Conservation (phyloP, 1,140 invertebrate genomes). For the Atta colombica region DNA sequence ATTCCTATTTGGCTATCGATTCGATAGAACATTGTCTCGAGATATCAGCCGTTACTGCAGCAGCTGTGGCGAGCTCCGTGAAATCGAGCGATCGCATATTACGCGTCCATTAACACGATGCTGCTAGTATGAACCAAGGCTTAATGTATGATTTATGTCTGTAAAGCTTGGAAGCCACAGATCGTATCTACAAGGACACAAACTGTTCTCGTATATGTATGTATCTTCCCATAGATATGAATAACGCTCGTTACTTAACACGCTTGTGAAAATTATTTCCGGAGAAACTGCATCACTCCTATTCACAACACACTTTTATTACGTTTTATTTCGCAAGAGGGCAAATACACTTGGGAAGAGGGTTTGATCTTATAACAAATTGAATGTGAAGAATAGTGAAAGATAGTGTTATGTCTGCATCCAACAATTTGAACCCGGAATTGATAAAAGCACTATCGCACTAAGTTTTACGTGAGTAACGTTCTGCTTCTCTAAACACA, state of each 20-base stretch:
- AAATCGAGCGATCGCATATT: conserved; percentile 73
- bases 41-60: conserved; percentile 66
- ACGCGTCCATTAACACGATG: conserved; percentile 71
- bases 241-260: conserved; percentile 26
- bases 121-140: conserved; percentile 60
- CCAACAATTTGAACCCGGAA: background rate
- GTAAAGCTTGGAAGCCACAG: conserved; percentile 66
- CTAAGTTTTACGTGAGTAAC: background rate
- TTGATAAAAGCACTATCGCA: background rate
- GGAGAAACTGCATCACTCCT: conserved; percentile 55
- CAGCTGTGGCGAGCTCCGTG: conserved; percentile 64
- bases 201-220: conserved; percentile 2
- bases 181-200: conserved; percentile 54
- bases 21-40: conserved; percentile 55
- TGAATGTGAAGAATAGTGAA: background rate
- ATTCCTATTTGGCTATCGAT: conserved; percentile 62
- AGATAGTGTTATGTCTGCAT: background rate
- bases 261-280: conserved; percentile 61
- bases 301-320: conserved; percentile 16
- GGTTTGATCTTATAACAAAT: background rate
- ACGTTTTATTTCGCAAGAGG: background rate
- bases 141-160: conserved; percentile 78
- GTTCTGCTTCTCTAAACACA: background rate
- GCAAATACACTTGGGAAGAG: background rate
- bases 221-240: background rate